These are phyloP conservation scores for Macaria notata DNA, from an alignment of 2,888 invertebrate genomes.

Conservation along the genomic window DNA sequence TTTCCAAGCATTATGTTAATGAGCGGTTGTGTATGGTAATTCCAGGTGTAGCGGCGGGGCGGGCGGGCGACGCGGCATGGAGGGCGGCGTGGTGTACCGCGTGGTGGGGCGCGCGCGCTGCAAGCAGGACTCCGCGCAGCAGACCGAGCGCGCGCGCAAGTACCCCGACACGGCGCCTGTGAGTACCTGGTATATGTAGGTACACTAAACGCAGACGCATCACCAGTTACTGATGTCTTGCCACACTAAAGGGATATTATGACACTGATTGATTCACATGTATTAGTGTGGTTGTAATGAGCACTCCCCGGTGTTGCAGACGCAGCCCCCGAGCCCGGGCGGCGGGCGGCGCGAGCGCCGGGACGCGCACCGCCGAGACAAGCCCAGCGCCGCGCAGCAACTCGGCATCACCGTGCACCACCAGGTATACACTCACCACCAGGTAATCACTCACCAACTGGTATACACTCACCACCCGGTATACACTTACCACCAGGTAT, in stretches of 20 bases:
- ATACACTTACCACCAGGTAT: background rate
- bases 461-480: background rate
- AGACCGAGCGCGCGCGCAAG: conserved; percentile 70
- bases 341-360: conserved; percentile 65
- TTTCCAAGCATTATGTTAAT: too few relatives aligned
- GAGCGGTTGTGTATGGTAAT: too few relatives aligned
- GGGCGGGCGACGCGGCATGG: conserved; percentile 79
- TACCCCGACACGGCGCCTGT: conserved; percentile 44
- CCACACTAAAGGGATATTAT: too few relatives aligned
- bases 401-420: conserved; percentile 75
- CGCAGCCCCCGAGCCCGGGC: too few relatives aligned
- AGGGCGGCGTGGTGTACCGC: conserved; percentile 80
- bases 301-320: too few relatives aligned
- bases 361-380: conserved; percentile 52
- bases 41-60: conserved; percentile 80
- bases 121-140: conserved; percentile 77
- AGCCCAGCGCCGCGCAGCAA: conserved; percentile 76
- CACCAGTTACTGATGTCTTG: too few relatives aligned
- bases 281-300: too few relatives aligned
- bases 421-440: conserved; percentile 49
- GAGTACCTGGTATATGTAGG: too few relatives aligned
- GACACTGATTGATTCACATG: too few relatives aligned
- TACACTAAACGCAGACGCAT: too few relatives aligned
- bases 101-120: conserved; percentile 74
- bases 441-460: background rate